Percentiles rank a stretch among this genome's conserved stretches.
Evolutionary conservation across 2,113 vertebrate genomes (phyloP).

Genomic region (Menura novaehollandiae): DNA sequence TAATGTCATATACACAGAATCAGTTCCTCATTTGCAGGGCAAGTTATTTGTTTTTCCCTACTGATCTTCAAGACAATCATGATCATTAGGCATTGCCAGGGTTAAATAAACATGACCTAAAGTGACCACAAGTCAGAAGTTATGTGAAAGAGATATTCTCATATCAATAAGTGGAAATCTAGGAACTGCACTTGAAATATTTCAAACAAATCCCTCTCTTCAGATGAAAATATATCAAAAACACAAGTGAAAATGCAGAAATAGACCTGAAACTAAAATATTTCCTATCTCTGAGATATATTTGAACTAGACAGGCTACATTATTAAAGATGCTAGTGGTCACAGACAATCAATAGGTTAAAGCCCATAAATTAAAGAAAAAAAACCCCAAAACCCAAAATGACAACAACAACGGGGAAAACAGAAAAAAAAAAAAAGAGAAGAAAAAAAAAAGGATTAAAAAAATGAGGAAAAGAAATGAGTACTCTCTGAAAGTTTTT

Average conservation of each 20-base stretch:
- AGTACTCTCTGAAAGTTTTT: background rate
- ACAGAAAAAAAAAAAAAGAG: background rate
- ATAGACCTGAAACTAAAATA: background rate
- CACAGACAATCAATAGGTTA: background rate
- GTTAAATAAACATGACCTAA: constrained; percentile 36
- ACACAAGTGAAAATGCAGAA: background rate
- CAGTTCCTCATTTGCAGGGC: constrained; percentile 1
- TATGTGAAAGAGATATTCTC: constrained; percentile 2
- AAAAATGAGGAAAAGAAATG: background rate
- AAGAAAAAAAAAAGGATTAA: background rate
- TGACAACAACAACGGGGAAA: background rate
- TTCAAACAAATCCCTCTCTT: background rate
- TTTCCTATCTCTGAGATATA: background rate
- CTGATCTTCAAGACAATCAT: background rate
- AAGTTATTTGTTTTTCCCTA: background rate
- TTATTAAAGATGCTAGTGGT: background rate
- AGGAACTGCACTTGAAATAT: background rate
- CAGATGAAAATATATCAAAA: background rate
- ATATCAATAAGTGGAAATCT: background rate
- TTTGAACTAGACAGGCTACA: background rate
- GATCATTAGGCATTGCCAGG: background rate
- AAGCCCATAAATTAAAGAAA: background rate
- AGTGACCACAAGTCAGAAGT: background rate
- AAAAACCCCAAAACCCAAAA: background rate
- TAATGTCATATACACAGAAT: background rate